phyloP scores from a whole-genome alignment of 2,888 invertebrate genomes.

The Hirtodrosophila histrioides region DNA sequence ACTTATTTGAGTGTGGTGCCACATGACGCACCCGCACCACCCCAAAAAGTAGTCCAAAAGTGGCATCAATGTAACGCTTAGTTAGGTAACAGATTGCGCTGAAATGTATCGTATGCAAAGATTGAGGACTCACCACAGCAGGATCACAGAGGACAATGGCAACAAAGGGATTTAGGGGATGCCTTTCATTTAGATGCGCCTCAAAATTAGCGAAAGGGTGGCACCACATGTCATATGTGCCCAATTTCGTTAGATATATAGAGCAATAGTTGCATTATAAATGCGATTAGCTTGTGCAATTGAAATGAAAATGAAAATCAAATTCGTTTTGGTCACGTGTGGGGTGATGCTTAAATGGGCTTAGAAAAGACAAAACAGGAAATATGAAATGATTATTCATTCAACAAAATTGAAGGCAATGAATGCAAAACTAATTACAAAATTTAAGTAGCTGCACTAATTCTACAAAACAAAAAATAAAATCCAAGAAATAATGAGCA shows the following conservation, averaged over 20 bases:
- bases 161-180: slow-evolving; percentile 56
- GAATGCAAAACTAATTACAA: slow-evolving; percentile 18
- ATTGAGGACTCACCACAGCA: slow-evolving; percentile 34
- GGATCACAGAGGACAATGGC: slow-evolving; percentile 11
- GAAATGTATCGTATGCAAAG: slow-evolving; percentile 65
- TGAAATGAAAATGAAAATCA: slow-evolving; percentile 82
- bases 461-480: background rate
- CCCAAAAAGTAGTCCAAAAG: slow-evolving; percentile 10
- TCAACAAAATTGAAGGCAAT: no score
- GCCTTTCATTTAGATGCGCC: slow-evolving; percentile 57
- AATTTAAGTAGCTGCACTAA: background rate
- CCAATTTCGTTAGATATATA: slow-evolving; percentile 38
- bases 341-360: slow-evolving; percentile 71
- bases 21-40: slow-evolving; percentile 46
- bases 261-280: slow-evolving; percentile 44
- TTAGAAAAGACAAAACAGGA: slow-evolving; percentile 49
- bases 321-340: slow-evolving; percentile 85
- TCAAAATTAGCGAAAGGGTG: slow-evolving; percentile 71
- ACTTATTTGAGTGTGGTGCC: slow-evolving; percentile 31
- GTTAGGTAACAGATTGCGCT: slow-evolving; percentile 77
- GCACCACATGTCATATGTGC: slow-evolving; percentile 41
- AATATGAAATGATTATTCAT: slow-evolving; percentile 35
- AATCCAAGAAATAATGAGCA: slow-evolving; percentile 1
- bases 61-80: slow-evolving; percentile 76
- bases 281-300: slow-evolving; percentile 58